These are phyloP conservation scores for Bubalus kerabau DNA, from an alignment of 2,113 vertebrate genomes.

Conservation along the genomic window DNA sequence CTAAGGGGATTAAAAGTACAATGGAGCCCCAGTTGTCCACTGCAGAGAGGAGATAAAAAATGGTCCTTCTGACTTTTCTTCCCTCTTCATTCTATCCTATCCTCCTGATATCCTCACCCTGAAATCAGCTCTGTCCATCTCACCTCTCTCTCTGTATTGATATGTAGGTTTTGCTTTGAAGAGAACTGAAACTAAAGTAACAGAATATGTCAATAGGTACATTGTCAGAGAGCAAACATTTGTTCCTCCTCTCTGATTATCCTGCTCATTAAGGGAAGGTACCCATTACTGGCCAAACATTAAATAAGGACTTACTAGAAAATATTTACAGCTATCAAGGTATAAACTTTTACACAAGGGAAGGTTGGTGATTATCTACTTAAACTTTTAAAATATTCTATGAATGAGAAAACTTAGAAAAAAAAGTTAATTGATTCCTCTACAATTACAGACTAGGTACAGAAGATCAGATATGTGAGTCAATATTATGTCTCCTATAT, in stretches of 20 bases:
- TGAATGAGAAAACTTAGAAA: not conserved
- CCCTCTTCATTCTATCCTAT: not conserved
- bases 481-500: not conserved
- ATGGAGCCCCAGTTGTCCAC: not conserved
- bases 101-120: not conserved
- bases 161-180: not conserved
- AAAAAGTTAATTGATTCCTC: not conserved
- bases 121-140: not conserved
- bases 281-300: not conserved
- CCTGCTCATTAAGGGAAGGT: not conserved
- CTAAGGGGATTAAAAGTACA: not conserved
- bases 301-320: not conserved
- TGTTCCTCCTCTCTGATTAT: not conserved
- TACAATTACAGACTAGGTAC: not conserved
- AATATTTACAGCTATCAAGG: not conserved
- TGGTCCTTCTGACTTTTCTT: not conserved
- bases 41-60: not conserved
- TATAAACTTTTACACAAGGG: not conserved
- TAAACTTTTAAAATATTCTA: not conserved
- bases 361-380: not conserved
- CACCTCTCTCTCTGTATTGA: not conserved
- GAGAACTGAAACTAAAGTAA: not conserved
- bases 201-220: not conserved
- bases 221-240: not conserved
- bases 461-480: not conserved